Percentiles rank a stretch among this genome's conserved stretches.
Evolutionary conservation across 2,888 invertebrate genomes (phyloP).

Genomic region (Heliconius sara): DNA sequence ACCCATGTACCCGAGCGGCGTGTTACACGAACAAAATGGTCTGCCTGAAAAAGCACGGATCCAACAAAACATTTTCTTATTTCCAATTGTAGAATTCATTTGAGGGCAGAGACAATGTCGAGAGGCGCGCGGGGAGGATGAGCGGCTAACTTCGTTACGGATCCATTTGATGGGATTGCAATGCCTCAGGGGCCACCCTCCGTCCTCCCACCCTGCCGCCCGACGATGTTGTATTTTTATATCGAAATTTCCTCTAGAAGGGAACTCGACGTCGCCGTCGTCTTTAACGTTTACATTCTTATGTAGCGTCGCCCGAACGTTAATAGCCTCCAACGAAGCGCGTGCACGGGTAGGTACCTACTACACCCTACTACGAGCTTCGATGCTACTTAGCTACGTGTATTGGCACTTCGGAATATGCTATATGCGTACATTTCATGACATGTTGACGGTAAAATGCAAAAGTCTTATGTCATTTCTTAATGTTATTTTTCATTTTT

Average conservation of each 20-base stretch:
- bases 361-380: neutral
- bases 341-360: constrained; percentile 56
- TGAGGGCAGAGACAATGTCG: constrained; percentile 84
- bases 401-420: constrained; percentile 43
- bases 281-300: constrained; percentile 84
- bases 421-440: constrained; percentile 66
- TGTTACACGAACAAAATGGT: constrained; percentile 76
- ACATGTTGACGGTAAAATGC: constrained; percentile 74
- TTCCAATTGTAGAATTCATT: constrained; percentile 85
- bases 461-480: constrained; percentile 61
- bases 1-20: constrained; percentile 60
- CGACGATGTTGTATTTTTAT: constrained; percentile 81
- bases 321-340: constrained; percentile 79
- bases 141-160: constrained; percentile 89
- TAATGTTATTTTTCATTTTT: too few species aligned
- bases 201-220: constrained; percentile 58
- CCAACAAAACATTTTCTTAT: constrained; percentile 85
- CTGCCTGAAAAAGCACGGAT: constrained; percentile 82
- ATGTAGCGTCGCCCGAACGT: constrained; percentile 82
- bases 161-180: constrained; percentile 91
- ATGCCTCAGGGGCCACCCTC: constrained; percentile 81
- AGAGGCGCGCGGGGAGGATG: constrained; percentile 83
- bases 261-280: constrained; percentile 74
- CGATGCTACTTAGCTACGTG: constrained; percentile 43
- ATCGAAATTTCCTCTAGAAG: constrained; percentile 83